These are phyloP conservation scores for Syndactyla subalaris DNA, from an alignment of 2,797 vertebrate species.

Conservation along the genomic window DNA sequence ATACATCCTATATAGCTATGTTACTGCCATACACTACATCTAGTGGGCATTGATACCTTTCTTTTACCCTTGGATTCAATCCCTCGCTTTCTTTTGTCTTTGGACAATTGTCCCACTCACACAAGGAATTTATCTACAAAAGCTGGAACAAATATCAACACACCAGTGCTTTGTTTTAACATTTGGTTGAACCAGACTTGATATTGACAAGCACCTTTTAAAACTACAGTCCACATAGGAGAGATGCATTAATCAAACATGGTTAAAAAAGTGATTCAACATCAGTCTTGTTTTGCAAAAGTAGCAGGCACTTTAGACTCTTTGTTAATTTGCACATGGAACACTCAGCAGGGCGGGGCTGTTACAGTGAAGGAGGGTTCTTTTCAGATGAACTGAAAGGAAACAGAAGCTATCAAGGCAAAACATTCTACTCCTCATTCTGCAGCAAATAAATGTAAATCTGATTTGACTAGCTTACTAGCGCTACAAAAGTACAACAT, in stretches of 20 bases:
- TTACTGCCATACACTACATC: background rate
- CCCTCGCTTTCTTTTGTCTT: background rate
- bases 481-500: background rate
- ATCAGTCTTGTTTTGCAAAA: background rate
- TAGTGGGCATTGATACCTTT: background rate
- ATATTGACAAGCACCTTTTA: background rate
- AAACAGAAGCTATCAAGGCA: background rate
- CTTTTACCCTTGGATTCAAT: background rate
- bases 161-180: background rate
- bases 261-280: background rate
- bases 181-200: background rate
- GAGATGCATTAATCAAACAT: background rate
- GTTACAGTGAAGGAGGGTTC: background rate
- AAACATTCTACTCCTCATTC: background rate
- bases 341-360: background rate
- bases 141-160: background rate
- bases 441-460: background rate
- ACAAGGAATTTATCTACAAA: background rate
- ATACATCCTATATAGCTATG: background rate
- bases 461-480: background rate
- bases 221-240: background rate
- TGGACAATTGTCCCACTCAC: background rate
- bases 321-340: fast-evolving
- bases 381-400: background rate
- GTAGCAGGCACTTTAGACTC: background rate